Evolutionary conservation across 2,113 vertebrate genomes (phyloP), one percentile per base, ranked within the genome.

Genomic region (Anthoscopus minutus): DNA sequence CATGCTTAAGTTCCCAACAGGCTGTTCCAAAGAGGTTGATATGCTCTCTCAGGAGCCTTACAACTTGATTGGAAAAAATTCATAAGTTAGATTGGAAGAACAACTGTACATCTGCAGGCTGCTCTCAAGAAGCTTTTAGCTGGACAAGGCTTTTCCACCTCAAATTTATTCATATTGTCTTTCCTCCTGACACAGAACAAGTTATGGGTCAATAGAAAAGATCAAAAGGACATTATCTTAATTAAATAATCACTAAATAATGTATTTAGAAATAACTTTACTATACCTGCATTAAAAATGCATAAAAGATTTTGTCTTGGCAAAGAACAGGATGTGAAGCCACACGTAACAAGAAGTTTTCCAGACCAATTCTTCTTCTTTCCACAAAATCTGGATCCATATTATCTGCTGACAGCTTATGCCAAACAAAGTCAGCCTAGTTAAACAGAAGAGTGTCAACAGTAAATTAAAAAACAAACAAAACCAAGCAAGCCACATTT

Each of bases 321-420:
- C 98, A 99, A 81, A 99, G 98, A 62, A 98, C 95, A 8, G 98
- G 98, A 96, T 99, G 99, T 9, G 98, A 99, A 60, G 99, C 99
- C 79, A 99, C 98, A 38, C 99, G 99, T 31, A 99, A 96, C 78
- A 99, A 98, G 85, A 99, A 99, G 96, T 99, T 99, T 97, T 99
- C 99, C 92, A 99, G 97, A n/a, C 99, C 99, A 6, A 99, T 98
- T 83, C 99, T 97, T 77, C 99, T 98, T 69, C 99, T 98, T 96
- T 99, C 99, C 96, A 99, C 99, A 93, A 99, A 99, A 95, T 99
- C 99, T 7, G 99, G 99, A 95, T 99, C 99, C 99, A 99, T 99
- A 84, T 99, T 99, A 97, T 99, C 99, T 60, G 99, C 99, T 2
- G 99, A 99, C 17, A 99, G 97, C 95, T 99, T 99, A 97, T 99